Conservation (phyloP, 1,140 invertebrate genomes). For the Pachyrhynchus sulphureomaculatus region DNA sequence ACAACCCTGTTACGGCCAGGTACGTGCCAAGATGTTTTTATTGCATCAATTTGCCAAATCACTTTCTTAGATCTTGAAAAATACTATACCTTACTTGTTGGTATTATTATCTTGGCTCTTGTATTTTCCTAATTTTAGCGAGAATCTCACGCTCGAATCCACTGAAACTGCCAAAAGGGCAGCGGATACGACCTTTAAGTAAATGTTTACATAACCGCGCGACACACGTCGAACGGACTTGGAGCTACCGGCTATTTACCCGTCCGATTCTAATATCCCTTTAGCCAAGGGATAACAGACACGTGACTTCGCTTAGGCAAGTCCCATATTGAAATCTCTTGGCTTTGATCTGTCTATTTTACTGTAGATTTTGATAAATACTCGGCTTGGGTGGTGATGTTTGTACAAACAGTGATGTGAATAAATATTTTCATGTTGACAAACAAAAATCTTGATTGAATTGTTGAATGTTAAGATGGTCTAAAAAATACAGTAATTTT, state of each 20-base stretch:
- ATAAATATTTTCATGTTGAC: no score
- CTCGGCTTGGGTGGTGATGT: background rate
- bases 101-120: background rate
- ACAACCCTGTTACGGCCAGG: no score
- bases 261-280: slow-evolving; percentile 2
- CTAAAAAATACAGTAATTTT: no score
- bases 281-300: background rate
- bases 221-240: background rate
- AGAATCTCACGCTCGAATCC: background rate
- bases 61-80: no score
- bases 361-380: background rate
- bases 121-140: background rate
- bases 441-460: no score
- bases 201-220: slow-evolving; percentile 3
- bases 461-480: no score
- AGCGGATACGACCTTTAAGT: background rate
- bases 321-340: background rate
- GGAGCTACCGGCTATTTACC: background rate
- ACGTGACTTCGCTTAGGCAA: background rate
- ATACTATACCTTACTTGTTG: no score
- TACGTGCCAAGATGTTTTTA: no score
- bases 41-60: no score
- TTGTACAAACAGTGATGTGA: no score
- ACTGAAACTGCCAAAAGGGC: background rate
- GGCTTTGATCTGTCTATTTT: background rate